Base-by-base conservation (phyloP, 2,797 vertebrate genomes). In the Anguilla obscura region DNA sequence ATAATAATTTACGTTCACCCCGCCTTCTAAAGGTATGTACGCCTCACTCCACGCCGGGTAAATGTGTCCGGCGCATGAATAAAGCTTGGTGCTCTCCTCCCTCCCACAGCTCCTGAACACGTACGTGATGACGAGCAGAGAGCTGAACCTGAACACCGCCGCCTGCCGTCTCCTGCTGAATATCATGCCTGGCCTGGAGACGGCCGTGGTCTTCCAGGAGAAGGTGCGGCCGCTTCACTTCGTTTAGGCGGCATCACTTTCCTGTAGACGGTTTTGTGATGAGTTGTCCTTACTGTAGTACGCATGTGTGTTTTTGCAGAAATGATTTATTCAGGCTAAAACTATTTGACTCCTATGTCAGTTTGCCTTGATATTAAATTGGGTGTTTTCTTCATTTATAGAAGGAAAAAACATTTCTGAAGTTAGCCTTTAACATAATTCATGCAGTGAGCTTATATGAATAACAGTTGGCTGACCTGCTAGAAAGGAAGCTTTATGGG, bases 101-200 rank as follows among this genome's bases (percentile, higher is more conserved):
- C 86, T 24, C 40, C 85, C 14, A 1, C 86, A 99, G 99, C 93
- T 99, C 93, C 98, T 99, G 92, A 99, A 99, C 90, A 97, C 98
- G 30, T 99, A 99, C 10, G 98, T 99, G 93, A 99, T 99, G 98
- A 98, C 97, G 86, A 99, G 98, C 94, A 96, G 98, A 93, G 98
- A 99, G 88, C 96, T 97, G 76, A 94, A 96, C 9, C 94, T 99
- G 58, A 99, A 99, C 92, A 98, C 98, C 0, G 97, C 98, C 66
- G 98, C 99, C 54, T 99, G 98, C 92, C 96, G 99, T 79, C 96
- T 99, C 87, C 97, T 99, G 74, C 95, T 99, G 91, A 98, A 99
- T 94, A 99, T 99, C 93, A 99, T 99, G 98, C 99, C 99, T 0
- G 99, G 99, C 2, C 93, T 99, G 91, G 99, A 99, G 95, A 99